Conservation (phyloP, 2,888 invertebrate species). For the Drosophila basisetae region DNA sequence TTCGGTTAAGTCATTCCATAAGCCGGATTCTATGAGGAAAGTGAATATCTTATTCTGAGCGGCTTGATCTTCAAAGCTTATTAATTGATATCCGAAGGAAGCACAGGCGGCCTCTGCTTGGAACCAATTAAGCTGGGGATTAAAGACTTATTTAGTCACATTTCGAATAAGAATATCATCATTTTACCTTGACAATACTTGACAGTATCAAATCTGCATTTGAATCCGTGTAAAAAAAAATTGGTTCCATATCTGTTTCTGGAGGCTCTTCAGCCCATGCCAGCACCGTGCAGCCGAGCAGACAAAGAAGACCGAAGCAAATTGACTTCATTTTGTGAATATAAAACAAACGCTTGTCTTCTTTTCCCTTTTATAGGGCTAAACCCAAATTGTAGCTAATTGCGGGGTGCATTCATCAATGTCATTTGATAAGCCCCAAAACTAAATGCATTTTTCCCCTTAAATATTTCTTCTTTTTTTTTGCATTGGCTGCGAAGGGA, state of each 20-base stretch:
- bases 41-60: not conserved
- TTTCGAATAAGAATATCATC: fast-evolving
- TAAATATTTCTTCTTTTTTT: not conserved
- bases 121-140: slow-evolving; percentile 35
- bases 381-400: slow-evolving; percentile 23
- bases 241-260: not conserved
- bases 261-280: not conserved
- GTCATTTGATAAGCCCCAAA: slow-evolving; percentile 52
- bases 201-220: not conserved
- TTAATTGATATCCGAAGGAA: slow-evolving; percentile 9
- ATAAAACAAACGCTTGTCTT: not conserved
- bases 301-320: slow-evolving; percentile 18
- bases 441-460: slow-evolving; percentile 22
- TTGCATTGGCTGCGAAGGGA: not conserved
- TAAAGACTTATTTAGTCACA: not conserved
- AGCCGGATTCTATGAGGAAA: slow-evolving; percentile 3
- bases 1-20: not conserved
- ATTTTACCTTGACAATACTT: not conserved
- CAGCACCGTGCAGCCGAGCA: slow-evolving; percentile 12
- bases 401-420: slow-evolving; percentile 47
- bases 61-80: not conserved
- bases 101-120: slow-evolving; percentile 31
- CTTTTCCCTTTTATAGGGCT: slow-evolving; percentile 37
- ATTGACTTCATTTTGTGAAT: slow-evolving; percentile 43
- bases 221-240: not conserved